These are phyloP conservation scores for Drymonia ruficornis DNA, from an alignment of 2,888 invertebrate species.

Conservation along the genomic window DNA sequence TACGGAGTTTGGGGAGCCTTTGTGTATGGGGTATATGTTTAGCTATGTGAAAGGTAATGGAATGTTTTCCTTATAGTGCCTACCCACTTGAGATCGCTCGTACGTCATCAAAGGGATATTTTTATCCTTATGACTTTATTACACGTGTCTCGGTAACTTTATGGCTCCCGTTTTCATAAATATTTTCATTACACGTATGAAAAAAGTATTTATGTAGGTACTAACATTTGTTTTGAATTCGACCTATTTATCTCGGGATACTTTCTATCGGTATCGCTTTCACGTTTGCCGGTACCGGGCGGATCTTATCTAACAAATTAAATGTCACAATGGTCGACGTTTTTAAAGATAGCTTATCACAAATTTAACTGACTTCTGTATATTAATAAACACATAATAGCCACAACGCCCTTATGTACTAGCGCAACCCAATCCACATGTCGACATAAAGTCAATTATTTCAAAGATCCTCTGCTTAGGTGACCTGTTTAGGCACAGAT, in stretches of 20 bases:
- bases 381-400: background rate
- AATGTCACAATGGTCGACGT: conserved; percentile 16
- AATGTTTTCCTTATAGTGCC: conserved; percentile 22
- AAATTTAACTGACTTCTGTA: conserved; percentile 5
- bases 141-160: conserved; percentile 4
- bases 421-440: no score
- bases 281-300: background rate
- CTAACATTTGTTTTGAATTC: background rate
- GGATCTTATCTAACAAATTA: conserved; percentile 23
- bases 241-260: conserved; percentile 15
- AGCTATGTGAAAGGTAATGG: conserved; percentile 3
- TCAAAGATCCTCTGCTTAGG: no score
- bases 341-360: conserved; percentile 26
- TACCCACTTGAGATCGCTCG: conserved; percentile 17
- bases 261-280: conserved; percentile 26
- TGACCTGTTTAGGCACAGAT: no score
- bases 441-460: no score
- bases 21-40: conserved; percentile 15
- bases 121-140: conserved; percentile 15
- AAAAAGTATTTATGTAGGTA: background rate
- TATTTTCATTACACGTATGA: conserved; percentile 3
- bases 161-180: conserved; percentile 5
- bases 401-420: background rate
- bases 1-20: conserved; percentile 24
- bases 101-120: conserved; percentile 9